phyloP scores from a whole-genome alignment of 2,888 invertebrate species.

The Drosophila formosana region DNA sequence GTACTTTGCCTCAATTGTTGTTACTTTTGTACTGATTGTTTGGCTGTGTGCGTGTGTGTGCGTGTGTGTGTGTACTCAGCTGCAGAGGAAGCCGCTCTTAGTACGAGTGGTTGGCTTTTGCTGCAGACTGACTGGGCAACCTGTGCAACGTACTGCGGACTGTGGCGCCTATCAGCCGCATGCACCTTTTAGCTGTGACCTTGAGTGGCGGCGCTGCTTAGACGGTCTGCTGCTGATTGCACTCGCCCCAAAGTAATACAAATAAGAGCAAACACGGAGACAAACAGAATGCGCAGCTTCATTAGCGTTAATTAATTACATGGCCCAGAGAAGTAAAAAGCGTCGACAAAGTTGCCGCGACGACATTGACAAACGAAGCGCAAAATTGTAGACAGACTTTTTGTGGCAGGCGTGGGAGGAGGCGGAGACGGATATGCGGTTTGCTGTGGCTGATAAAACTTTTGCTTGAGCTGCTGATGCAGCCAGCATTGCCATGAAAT shows the following conservation, averaged over 20 bases:
- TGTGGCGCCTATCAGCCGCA: constrained; percentile 51
- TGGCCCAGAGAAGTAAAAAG: constrained; percentile 64
- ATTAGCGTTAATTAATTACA: constrained; percentile 82
- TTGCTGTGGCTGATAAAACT: constrained; percentile 32
- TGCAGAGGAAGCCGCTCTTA: constrained; percentile 55
- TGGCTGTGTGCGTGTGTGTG: constrained; percentile 25
- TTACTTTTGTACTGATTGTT: constrained; percentile 78
- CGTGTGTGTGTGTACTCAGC: constrained; percentile 25
- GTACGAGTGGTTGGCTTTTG: constrained; percentile 61
- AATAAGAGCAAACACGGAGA: constrained; percentile 45
- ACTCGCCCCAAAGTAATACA: constrained; percentile 45
- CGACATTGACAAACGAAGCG: constrained; percentile 78
- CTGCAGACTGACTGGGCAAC: constrained; percentile 48
- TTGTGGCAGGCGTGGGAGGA: not conserved
- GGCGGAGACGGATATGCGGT: not conserved
- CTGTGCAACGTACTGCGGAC: constrained; percentile 44
- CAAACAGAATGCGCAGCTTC: constrained; percentile 62
- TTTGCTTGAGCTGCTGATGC: constrained; percentile 49
- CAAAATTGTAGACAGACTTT: constrained; percentile 65
- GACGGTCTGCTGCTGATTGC: constrained; percentile 57
- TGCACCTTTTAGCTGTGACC: constrained; percentile 59
- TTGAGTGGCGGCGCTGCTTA: constrained; percentile 57
- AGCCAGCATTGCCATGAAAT: constrained; percentile 77
- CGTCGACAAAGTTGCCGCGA: constrained; percentile 56
- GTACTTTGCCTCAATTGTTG: constrained; percentile 79